Base-by-base conservation (phyloP, 1,140 invertebrate species). In the Coptotermes formosanus region DNA sequence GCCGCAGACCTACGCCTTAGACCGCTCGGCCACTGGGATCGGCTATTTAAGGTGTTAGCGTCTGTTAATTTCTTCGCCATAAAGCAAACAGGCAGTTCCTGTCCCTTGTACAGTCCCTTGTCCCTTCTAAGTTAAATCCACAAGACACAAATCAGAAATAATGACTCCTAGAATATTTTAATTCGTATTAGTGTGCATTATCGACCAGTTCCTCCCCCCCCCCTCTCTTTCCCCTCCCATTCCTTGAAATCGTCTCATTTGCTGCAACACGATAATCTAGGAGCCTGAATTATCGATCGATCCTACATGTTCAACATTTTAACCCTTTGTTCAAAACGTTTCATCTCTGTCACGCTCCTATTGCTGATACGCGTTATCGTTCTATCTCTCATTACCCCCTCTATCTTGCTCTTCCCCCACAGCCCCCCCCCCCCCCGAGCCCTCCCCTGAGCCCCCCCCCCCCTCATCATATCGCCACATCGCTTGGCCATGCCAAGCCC, bases 261-360 rank as follows among this genome's bases (percentile, higher is more conserved):
- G 64, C 30, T n/a, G 30, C 64, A 30, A 75, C 64, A 75, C 64
- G 64, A 75, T 75, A 75, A 75, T 75, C 25, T 75, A 75, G 64
- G 25, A 75, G n/a, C 64, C 64, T 75, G 64, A 75, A 75, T 75
- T 75, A 75, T 75, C 64, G 64, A 75, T 75, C 64, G 64, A 25
- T 75, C 64, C 64, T 75, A 75, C 7, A 75, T 75, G 64, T 30
- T 25, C 64, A 75, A 75, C 25, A 30, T 75, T 64, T 75, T 75
- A 75, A 75, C 64, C 64, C 64, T n/a, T 75, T 75, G 64, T 75
- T 75, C 64, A 75, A 75, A 75, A 75, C 64, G 64, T 75, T 75
- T 75, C 64, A 75, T 75, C 64, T 75, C n/a, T 75, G 45, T 52
- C 83, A 52, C 48, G 44, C 82, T 45, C 44, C 38, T 21, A 43